Conservation (phyloP, 2,797 vertebrate species). For the Okamejei kenojei region DNA sequence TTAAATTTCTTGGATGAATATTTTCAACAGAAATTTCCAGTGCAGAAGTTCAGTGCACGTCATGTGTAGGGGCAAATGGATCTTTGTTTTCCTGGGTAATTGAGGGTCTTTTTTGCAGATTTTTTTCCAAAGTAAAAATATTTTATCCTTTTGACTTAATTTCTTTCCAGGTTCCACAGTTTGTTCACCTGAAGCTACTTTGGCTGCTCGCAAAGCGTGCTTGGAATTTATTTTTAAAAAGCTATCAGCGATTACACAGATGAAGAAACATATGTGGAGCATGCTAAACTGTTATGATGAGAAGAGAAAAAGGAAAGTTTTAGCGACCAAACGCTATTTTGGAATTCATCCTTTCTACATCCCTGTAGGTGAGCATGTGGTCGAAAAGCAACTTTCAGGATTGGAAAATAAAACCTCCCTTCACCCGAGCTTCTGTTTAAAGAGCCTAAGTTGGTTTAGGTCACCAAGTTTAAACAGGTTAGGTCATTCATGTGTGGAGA, state of each 20-base stretch:
- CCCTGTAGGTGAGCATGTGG: constrained; percentile 63
- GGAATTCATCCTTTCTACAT: constrained; percentile 93
- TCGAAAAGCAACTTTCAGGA: background rate
- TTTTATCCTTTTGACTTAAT: background rate
- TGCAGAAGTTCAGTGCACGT: background rate
- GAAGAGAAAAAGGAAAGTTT: constrained; percentile 61
- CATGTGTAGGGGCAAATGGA: background rate
- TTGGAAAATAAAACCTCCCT: too few relatives aligned
- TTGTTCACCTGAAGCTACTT: constrained; percentile 61
- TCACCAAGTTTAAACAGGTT: too few relatives aligned
- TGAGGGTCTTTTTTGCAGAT: background rate
- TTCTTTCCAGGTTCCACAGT: constrained; percentile 69
- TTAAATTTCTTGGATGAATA: background rate
- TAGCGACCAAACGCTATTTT: constrained; percentile 71
- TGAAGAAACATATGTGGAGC: constrained; percentile 66
- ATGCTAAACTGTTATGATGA: constrained; percentile 77
- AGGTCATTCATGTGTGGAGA: too few relatives aligned
- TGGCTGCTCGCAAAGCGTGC: constrained; percentile 69
- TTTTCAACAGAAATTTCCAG: background rate
- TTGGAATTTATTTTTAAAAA: constrained; percentile 69
- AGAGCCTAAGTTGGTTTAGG: too few relatives aligned
- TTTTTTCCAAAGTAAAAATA: background rate
- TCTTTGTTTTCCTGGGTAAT: background rate
- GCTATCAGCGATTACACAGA: constrained; percentile 60
- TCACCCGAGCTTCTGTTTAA: background rate